phyloP scores from a whole-genome alignment of 64 coral and sea anemone genomes.

The Porites lutea region DNA sequence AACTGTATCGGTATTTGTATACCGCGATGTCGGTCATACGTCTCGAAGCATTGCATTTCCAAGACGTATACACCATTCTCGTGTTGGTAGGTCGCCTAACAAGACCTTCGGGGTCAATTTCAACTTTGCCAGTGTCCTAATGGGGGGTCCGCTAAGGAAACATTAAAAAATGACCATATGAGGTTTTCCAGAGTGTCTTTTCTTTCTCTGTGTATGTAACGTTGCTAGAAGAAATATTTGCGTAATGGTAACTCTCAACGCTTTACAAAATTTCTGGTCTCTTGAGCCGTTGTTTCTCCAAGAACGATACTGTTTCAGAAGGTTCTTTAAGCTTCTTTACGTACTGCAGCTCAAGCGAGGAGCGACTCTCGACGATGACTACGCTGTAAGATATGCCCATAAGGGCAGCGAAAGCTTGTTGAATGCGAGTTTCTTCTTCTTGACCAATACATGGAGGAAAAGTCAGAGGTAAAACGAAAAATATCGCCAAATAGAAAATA shows the following conservation, averaged over 20 bases:
- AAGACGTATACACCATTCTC: conserved; percentile 9
- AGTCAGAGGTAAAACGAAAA: too few species aligned
- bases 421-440: too few species aligned
- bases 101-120: conserved; percentile 54
- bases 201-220: neutral
- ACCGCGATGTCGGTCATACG: conserved; percentile 20
- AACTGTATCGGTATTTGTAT: conserved; percentile 2
- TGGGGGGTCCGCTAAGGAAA: conserved; percentile 21
- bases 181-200: conserved; percentile 22
- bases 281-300: conserved; percentile 31
- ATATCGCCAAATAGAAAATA: too few species aligned
- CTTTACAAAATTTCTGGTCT: conserved; percentile 53
- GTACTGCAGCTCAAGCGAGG: conserved; percentile 63
- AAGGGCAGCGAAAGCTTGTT: too few species aligned
- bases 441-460: too few species aligned
- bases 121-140: conserved; percentile 9
- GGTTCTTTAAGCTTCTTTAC: conserved; percentile 70
- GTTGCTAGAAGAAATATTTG: neutral
- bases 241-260: conserved; percentile 65
- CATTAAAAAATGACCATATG: conserved; percentile 44
- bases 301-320: conserved; percentile 63
- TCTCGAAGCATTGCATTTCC: conserved; percentile 34
- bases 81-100: conserved; percentile 71
- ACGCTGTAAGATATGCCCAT: neutral
- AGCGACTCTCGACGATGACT: conserved; percentile 58